Base-by-base conservation (phyloP, 2,888 invertebrate genomes). In the Eueremaeus valkanovi region DNA sequence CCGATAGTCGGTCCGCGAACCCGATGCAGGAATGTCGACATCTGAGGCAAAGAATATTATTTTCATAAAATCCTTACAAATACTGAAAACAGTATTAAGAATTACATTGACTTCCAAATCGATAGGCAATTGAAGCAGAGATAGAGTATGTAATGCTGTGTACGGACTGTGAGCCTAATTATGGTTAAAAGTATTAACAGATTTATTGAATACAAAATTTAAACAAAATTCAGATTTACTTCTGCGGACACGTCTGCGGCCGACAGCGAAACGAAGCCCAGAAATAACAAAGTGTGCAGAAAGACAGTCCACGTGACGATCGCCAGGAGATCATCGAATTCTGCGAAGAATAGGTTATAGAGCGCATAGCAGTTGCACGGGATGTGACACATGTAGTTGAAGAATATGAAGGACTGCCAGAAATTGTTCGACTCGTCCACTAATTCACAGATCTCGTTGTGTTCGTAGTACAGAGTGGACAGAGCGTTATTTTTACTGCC, bases 1-100 rank as follows among this genome's bases (percentile, higher is more conserved):
- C 78, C 78, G 49, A 78, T 78, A n/a, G 78, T 78, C 8, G 76
- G 78, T 29, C 78, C 78, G n/a, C 78, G 73, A 42, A 78, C 78
- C 29, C 78, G 76, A 55, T 78, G 78, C 21, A 78, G 63, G 61
- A 78, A 78, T 27, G 78, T 78, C 0, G 78, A 76, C 76, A 77
- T 77, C 77, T 77, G 29, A 16, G 13, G 24, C n/a, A 66, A 42
- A 73, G 8, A 31, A 58, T 42, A 27, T 21, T 70, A 36, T 27
- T 40, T 51, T 31, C 21, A 29, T 40, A 36, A 27, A n/a, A n/a
- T n/a, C n/a, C n/a, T n/a, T n/a, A n/a, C 9, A 27, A 58, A 58
- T 24, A 61, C 9, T 29, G 51, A 31, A 51, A 61, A 61, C 11
- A 36, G n/a, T n/a, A 45, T 61, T 40, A n/a, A 24, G 13, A 40